Base-by-base conservation (phyloP, 2,888 invertebrate genomes). In the Idaea dimidiata region DNA sequence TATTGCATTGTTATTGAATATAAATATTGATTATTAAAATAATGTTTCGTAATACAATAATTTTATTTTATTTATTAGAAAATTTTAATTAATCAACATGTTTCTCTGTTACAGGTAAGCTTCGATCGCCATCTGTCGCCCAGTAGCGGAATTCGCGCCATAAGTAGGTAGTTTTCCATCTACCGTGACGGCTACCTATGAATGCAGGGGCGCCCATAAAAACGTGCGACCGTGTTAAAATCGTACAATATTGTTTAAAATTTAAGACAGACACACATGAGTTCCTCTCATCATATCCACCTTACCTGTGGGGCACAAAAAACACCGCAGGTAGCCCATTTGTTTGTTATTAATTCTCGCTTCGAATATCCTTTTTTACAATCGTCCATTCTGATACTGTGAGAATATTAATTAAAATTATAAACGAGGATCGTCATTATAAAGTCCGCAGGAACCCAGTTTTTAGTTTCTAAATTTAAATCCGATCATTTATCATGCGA, bases 341-440 rank as follows among this genome's bases (percentile, higher is more conserved):
- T 92, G 92, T 92, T 92, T 92, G 91, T 92, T 92, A 92, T 92
- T 91, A 92, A 92, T 91, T 91, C 92, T 90, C 89, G 91, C 89
- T 84, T 89, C 89, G 89, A 86, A 87, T 87, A 85, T 85, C 80
- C 80, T 87, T 86, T 90, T 87, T 89, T 88, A 77, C 78, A 81
- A 79, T 84, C 89, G 85, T 83, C 89, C 89, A 87, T 84, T 88
- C 89, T 91, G 88, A 91, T 91, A 88, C 89, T 87, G 89, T 89
- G 88, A 89, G 92, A 91, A 89, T 92, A 92, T 92, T 92, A 92
- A 92, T 92, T 92, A 92, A 90, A 91, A 91, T 92, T 92, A 91
- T 91, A 90, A 91, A 88, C 91, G 89, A 87, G 81, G 78, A 77
- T 88, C 88, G 85, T 84, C 88, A 84, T 84, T 86, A 81, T 78